Conservation (phyloP, 2,888 invertebrate genomes). For the Liposcelis brunnea region DNA sequence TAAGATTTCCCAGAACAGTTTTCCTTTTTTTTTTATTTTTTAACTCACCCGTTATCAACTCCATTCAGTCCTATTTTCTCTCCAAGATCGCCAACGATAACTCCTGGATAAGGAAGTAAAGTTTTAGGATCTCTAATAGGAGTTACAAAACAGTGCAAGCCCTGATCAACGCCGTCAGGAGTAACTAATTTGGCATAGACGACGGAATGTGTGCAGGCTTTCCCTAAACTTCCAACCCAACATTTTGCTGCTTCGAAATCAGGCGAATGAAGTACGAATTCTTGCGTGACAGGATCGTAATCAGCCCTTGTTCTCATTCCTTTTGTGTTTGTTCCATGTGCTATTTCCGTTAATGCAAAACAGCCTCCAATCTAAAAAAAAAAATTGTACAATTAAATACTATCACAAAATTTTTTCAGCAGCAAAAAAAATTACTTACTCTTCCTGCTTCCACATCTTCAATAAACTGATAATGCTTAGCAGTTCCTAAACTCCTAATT, state of each 20-base stretch:
- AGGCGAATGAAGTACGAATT: constrained; percentile 80
- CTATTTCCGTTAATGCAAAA: constrained; percentile 80
- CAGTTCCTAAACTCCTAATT: constrained; percentile 29
- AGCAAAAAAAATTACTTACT: constrained; percentile 19
- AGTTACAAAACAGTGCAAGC: constrained; percentile 77
- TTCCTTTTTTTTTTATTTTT: too few species aligned
- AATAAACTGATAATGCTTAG: constrained; percentile 26
- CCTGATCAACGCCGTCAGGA: constrained; percentile 59
- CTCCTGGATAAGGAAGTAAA: constrained; percentile 52
- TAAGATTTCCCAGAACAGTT: too few species aligned
- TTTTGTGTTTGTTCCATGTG: constrained; percentile 89
- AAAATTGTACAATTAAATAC: too few species aligned
- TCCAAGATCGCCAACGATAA: constrained; percentile 82
- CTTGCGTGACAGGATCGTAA: constrained; percentile 56
- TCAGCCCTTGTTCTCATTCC: constrained; percentile 80
- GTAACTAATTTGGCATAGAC: constrained; percentile 78
- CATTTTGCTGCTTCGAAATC: constrained; percentile 92
- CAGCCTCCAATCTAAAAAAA: constrained; percentile 43
- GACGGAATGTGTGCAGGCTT: constrained; percentile 68
- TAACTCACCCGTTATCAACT: constrained; percentile 70
- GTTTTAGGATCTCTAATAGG: constrained; percentile 63
- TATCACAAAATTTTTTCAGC: neutral
- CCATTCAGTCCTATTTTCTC: constrained; percentile 84
- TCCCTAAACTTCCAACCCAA: constrained; percentile 85
- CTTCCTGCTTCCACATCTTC: constrained; percentile 22